phyloP scores from a whole-genome alignment of 1,140 invertebrate genomes.

The Paracyclopina nana region DNA sequence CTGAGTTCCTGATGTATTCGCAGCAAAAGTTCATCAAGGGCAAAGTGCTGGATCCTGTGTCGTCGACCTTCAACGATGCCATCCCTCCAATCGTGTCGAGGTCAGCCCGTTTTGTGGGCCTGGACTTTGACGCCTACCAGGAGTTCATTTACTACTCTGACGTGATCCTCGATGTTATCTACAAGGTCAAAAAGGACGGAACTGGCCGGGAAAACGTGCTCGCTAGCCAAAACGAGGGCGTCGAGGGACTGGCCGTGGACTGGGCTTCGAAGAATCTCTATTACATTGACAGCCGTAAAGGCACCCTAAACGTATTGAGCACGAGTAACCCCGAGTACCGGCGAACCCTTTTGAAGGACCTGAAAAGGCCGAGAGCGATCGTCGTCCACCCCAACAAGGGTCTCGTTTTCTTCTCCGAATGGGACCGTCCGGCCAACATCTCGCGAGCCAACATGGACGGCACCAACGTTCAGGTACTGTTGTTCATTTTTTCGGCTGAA shows the following conservation, averaged over 20 bases:
- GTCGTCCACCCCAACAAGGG: conserved; percentile 89
- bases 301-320: conserved; percentile 78
- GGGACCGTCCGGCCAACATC: conserved; percentile 88
- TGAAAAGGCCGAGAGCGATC: conserved; percentile 78
- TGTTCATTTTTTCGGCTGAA: background rate
- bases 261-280: conserved; percentile 95
- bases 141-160: conserved; percentile 91
- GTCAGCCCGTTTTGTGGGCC: conserved; percentile 79
- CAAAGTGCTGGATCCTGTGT: conserved; percentile 67
- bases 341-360: conserved; percentile 59
- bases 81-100: conserved; percentile 47
- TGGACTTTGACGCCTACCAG: conserved; percentile 81
- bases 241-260: conserved; percentile 88
- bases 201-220: conserved; percentile 66
- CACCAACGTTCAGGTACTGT: conserved; percentile 36
- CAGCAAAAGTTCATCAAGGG: conserved; percentile 93
- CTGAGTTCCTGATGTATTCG: conserved; percentile 88
- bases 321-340: conserved; percentile 62
- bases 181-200: conserved; percentile 33
- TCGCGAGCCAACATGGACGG: conserved; percentile 74
- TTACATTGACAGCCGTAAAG: conserved; percentile 90
- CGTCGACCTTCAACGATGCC: conserved; percentile 77
- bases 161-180: conserved; percentile 89
- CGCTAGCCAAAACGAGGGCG: conserved; percentile 87
- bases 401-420: conserved; percentile 83